phyloP scores from a whole-genome alignment of 2,113 vertebrate species.

The Indicator maculatus region DNA sequence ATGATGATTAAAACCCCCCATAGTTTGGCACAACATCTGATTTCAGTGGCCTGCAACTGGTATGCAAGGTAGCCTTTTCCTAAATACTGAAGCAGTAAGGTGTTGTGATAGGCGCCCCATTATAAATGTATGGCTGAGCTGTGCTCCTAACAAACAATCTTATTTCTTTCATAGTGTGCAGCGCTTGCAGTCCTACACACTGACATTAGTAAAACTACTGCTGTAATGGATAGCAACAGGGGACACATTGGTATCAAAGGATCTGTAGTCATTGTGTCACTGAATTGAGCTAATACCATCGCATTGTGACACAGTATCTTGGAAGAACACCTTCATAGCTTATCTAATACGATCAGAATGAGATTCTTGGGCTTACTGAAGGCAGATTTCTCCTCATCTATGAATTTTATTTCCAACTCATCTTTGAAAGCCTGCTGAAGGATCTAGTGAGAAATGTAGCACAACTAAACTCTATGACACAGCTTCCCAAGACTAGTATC shows the following conservation, averaged over 20 bases:
- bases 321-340: constrained; percentile 13
- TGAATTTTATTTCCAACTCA: not conserved
- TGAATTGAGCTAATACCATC: constrained; percentile 34
- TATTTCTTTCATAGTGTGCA: not conserved
- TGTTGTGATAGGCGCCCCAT: not conserved
- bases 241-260: constrained; percentile 47
- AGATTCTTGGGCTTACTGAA: not conserved
- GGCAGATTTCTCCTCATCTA: not conserved
- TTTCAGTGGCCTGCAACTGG: not conserved
- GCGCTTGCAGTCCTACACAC: not conserved
- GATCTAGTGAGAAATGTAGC: not conserved
- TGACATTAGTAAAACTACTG: not conserved
- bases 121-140: not conserved
- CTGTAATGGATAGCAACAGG: constrained; percentile 26
- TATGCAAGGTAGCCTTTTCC: not conserved
- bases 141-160: not conserved
- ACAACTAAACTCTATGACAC: not conserved
- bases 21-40: not conserved
- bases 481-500: not conserved
- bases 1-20: accelerated
- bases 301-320: not conserved
- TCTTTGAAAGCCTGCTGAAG: not conserved
- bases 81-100: not conserved
- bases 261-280: constrained; percentile 32
- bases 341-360: not conserved